A percentile compares a stretch with the other conserved stretches of the same genome.
Evolutionary conservation across 2,113 vertebrate genomes (phyloP).

Genomic region (Lepus europaeus): DNA sequence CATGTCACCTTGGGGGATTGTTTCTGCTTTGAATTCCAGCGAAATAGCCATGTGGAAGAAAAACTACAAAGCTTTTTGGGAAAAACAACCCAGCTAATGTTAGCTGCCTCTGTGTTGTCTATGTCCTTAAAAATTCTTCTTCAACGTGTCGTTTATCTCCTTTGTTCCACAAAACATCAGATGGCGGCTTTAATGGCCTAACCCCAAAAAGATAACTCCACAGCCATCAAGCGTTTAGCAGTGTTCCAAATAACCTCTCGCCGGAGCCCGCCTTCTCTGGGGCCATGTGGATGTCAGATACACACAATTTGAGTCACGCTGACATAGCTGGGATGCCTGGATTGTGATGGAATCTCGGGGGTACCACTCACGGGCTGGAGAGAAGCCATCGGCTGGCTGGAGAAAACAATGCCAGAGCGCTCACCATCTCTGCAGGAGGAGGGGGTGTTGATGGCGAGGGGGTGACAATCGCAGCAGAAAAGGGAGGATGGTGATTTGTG

Average conservation of each 20-base stretch:
- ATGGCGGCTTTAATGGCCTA: constrained; percentile 72
- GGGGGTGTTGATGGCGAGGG: neutral
- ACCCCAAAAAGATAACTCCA: constrained; percentile 64
- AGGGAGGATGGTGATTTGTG: no score
- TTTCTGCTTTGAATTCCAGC: constrained; percentile 34
- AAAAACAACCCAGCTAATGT: neutral
- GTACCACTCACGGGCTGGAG: constrained; percentile 71
- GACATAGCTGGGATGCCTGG: constrained; percentile 82
- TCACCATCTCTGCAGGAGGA: constrained; percentile 43
- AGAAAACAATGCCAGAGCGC: constrained; percentile 25
- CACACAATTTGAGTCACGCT: constrained; percentile 58
- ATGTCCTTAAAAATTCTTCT: constrained; percentile 47
- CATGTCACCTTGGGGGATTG: neutral
- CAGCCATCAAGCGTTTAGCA: constrained; percentile 58
- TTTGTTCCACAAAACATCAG: constrained; percentile 65
- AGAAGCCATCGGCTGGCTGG: neutral
- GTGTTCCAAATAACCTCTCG: constrained; percentile 60
- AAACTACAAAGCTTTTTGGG: neutral
- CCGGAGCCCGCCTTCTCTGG: constrained; percentile 64
- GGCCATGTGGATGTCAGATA: constrained; percentile 68
- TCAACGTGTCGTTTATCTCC: constrained; percentile 81
- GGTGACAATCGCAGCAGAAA: neutral
- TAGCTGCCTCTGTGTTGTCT: neutral
- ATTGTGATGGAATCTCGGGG: constrained; percentile 66
- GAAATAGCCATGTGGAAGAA: neutral